Evolutionary conservation across 2,888 invertebrate genomes (phyloP).

Genomic region (Pollenia griseotomentosa): DNA sequence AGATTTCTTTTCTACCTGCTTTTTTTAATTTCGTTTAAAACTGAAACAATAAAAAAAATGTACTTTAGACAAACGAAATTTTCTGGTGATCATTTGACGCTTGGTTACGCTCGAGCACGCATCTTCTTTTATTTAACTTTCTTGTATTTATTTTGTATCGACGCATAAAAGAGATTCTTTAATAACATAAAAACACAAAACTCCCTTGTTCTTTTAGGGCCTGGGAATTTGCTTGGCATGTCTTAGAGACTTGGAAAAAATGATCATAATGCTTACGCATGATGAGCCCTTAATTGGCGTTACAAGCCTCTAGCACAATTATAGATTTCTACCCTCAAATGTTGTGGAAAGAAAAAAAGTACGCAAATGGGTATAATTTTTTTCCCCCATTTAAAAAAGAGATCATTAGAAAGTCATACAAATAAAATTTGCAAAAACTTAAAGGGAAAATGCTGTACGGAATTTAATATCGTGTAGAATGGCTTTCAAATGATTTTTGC

Average conservation of each 20-base stretch:
- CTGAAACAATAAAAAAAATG: neutral
- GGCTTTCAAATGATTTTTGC: no score
- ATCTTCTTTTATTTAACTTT: conserved; percentile 40
- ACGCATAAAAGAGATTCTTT: conserved; percentile 13
- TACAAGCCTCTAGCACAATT: conserved; percentile 75
- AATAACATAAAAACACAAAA: conserved; percentile 43
- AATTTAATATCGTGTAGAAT: no score
- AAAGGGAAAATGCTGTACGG: no score
- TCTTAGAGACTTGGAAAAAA: conserved; percentile 49
- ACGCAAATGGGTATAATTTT: neutral
- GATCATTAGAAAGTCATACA: conserved; percentile 30
- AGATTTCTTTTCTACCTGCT: conserved; percentile 50
- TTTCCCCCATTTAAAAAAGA: neutral
- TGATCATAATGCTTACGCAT: conserved; percentile 77
- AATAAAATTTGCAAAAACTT: neutral
- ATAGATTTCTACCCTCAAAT: conserved; percentile 40
- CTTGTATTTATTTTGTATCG: neutral
- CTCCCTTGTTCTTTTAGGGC: conserved; percentile 57
- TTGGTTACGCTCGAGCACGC: conserved; percentile 78
- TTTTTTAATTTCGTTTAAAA: conserved; percentile 7
- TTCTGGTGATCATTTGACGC: conserved; percentile 80
- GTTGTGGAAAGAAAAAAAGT: neutral
- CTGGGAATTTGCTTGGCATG: conserved; percentile 51
- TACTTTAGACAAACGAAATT: conserved; percentile 37
- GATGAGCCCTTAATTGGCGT: conserved; percentile 83